Evolutionary conservation across 37 sponge, comb jelly and placozoan species (phyloP).

Genomic region (Diacarnus erythraeanus): DNA sequence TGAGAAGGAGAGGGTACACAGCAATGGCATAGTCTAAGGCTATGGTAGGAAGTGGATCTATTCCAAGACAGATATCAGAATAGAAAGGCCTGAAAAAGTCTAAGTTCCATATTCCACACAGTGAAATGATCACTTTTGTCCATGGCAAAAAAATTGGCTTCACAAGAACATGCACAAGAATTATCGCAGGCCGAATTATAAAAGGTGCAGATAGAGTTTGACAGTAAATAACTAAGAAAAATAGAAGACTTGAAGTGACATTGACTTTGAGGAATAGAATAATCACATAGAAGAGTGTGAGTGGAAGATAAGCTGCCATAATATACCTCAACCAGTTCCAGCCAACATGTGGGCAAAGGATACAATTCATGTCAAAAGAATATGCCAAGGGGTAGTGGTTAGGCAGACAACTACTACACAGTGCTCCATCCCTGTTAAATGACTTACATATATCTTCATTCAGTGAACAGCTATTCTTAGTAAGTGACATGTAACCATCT

Average conservation of each 20-base stretch:
- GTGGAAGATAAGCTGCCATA: conserved; percentile 23
- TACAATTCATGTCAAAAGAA: conserved; percentile 26
- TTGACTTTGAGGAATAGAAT: conserved; percentile 61
- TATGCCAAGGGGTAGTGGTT: conserved; percentile 20
- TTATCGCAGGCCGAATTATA: conserved; percentile 12
- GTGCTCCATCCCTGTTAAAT: not conserved
- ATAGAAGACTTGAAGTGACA: conserved; percentile 32
- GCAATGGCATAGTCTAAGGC: conserved; percentile 31
- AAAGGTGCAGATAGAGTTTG: conserved; percentile 27
- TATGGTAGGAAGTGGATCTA: not conserved
- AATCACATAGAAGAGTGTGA: conserved; percentile 43
- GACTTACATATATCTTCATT: not conserved
- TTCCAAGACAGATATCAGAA: conserved; percentile 10
- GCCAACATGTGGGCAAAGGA: not conserved
- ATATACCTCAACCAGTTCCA: conserved; percentile 8
- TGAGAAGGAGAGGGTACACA: conserved; percentile 17
- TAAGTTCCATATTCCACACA: conserved; percentile 38
- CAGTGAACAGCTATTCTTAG: not conserved
- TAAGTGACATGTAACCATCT: too few species aligned
- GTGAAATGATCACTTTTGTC: not conserved
- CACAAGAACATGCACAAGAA: too few species aligned
- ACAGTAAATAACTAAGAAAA: conserved; percentile 55
- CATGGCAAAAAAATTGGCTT: too few species aligned
- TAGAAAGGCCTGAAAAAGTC: conserved; percentile 22
- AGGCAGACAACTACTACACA: conserved; percentile 42